Conservation (phyloP, 2,113 vertebrate species). For the Centropus unirufus region DNA sequence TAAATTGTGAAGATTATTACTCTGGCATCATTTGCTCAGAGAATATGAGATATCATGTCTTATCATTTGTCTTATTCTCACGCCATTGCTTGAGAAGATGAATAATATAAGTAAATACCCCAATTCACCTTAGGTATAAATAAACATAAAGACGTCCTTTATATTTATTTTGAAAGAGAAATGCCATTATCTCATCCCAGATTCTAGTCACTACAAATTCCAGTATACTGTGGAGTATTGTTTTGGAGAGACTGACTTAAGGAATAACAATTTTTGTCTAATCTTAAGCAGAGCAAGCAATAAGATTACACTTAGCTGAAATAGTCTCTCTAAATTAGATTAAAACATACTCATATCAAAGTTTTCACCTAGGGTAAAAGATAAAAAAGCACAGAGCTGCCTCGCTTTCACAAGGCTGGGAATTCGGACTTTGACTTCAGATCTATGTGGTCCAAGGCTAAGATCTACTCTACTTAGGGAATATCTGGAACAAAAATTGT, state of each 20-base stretch:
- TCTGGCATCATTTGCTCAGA: not conserved
- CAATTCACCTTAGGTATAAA: not conserved
- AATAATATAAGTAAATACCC: not conserved
- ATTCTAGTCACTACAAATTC: not conserved
- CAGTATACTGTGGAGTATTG: not conserved
- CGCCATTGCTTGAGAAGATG: not conserved
- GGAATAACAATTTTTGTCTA: not conserved
- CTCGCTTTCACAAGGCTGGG: not conserved
- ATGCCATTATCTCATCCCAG: not conserved
- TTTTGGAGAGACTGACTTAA: not conserved
- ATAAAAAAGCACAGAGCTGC: not conserved
- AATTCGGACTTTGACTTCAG: not conserved
- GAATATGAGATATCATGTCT: not conserved
- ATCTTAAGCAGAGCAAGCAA: not conserved
- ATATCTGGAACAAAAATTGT: not conserved
- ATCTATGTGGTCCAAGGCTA: not conserved
- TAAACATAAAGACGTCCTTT: not conserved
- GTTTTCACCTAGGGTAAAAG: not conserved
- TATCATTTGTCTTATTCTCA: not conserved
- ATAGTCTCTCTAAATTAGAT: not conserved
- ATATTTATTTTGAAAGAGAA: not conserved
- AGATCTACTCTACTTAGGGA: not conserved
- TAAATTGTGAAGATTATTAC: not conserved
- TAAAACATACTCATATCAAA: not conserved
- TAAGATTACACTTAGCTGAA: not conserved